phyloP scores from a whole-genome alignment of 2,888 invertebrate genomes.

The Drosophila atroscutellata region DNA sequence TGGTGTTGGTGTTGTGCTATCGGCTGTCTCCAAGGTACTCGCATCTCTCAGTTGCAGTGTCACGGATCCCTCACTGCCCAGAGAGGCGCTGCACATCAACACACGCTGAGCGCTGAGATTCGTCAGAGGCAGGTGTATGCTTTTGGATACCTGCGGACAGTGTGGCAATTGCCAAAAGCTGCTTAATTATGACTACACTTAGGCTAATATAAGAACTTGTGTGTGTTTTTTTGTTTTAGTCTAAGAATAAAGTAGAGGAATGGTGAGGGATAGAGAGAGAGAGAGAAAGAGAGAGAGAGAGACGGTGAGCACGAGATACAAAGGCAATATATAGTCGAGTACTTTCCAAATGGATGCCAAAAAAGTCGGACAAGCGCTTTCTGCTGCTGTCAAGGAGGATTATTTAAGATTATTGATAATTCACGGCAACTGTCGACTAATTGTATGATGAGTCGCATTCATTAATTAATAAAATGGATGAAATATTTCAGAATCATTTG shows the following conservation, averaged over 20 bases:
- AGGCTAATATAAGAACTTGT: slow-evolving; percentile 10
- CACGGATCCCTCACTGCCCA: slow-evolving; percentile 85
- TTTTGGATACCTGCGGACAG: slow-evolving; percentile 83
- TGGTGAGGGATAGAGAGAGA: background rate
- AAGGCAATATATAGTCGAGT: slow-evolving; percentile 21
- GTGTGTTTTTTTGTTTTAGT: slow-evolving; percentile 6
- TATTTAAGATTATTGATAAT: slow-evolving; percentile 76
- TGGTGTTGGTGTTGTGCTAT: slow-evolving; percentile 17
- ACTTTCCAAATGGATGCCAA: slow-evolving; percentile 62
- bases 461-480: slow-evolving; percentile 75
- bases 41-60: slow-evolving; percentile 85
- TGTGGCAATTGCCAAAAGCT: slow-evolving; percentile 34
- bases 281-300: no score
- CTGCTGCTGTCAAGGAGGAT: slow-evolving; percentile 64
- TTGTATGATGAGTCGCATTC: slow-evolving; percentile 56
- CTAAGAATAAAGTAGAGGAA: background rate
- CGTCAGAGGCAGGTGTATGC: slow-evolving; percentile 84
- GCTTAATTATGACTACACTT: slow-evolving; percentile 53
- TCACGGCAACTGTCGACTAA: slow-evolving; percentile 66
- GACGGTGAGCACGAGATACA: background rate
- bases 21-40: slow-evolving; percentile 64
- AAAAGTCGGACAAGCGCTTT: slow-evolving; percentile 34
- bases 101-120: slow-evolving; percentile 82
- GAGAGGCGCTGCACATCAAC: slow-evolving; percentile 85
- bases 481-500: slow-evolving; percentile 33